phyloP scores from a whole-genome alignment of 2,113 vertebrate species.

The Rhinopithecus roxellana region DNA sequence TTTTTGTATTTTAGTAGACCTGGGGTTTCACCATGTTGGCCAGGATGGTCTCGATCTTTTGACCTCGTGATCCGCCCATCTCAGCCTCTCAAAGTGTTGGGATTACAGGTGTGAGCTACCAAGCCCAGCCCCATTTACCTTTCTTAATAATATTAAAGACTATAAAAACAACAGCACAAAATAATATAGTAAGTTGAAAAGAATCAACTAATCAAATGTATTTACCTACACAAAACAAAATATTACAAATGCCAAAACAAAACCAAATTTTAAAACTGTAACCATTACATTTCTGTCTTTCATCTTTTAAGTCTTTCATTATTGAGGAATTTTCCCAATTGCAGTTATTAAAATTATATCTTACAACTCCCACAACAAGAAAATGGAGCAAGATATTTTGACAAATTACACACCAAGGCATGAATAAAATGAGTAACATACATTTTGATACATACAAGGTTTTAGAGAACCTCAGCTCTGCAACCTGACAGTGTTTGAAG shows the following conservation, averaged over 20 bases:
- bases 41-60: no score
- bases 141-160: not conserved
- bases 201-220: constrained; percentile 21
- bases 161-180: not conserved
- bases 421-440: not conserved
- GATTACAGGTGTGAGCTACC: no score
- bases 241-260: constrained; percentile 24
- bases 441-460: not conserved
- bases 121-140: not conserved
- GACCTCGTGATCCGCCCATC: no score
- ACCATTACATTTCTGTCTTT: not conserved
- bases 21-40: no score
- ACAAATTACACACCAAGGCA: not conserved
- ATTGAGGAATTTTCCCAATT: constrained; percentile 23
- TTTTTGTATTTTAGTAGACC: no score
- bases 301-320: constrained; percentile 32
- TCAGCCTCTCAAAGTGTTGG: no score
- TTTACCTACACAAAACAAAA: constrained; percentile 38
- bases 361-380: constrained; percentile 14
- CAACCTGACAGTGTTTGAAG: not conserved
- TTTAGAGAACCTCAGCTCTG: constrained; percentile 22
- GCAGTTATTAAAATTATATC: constrained; percentile 34
- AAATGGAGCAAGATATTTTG: not conserved
- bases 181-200: not conserved
- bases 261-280: constrained; percentile 5